These are phyloP conservation scores for Ectemnius cavifrons DNA, from an alignment of 2,888 invertebrate genomes.

Conservation along the genomic window DNA sequence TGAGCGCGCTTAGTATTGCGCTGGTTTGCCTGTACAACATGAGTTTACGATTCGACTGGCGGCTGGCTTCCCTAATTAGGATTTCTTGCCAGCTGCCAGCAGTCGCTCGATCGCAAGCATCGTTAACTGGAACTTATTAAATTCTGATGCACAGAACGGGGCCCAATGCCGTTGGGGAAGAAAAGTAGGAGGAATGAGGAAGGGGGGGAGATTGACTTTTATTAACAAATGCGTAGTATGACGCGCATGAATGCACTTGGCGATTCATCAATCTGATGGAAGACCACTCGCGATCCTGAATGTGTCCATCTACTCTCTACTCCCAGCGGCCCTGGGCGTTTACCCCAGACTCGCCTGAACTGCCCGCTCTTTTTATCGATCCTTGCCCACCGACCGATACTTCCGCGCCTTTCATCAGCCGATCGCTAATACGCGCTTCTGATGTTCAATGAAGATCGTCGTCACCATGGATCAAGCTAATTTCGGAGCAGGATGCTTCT, in stretches of 20 bases:
- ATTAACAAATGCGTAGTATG: constrained; percentile 44
- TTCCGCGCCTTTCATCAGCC: constrained; percentile 52
- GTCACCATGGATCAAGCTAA: constrained; percentile 2
- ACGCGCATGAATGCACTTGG: constrained; percentile 48
- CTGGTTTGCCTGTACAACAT: too few relatives aligned
- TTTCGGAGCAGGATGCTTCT: too few relatives aligned
- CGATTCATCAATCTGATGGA: constrained; percentile 56
- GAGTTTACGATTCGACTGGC: constrained; percentile 5
- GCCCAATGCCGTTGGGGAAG: background rate
- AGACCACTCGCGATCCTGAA: constrained; percentile 53
- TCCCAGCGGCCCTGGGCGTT: constrained; percentile 39
- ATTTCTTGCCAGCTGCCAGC: background rate
- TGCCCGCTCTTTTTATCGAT: constrained; percentile 58
- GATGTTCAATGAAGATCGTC: constrained; percentile 35
- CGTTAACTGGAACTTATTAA: constrained; percentile 32
- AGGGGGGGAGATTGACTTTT: constrained; percentile 32
- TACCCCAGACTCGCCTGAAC: constrained; percentile 43
- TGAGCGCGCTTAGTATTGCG: too few relatives aligned
- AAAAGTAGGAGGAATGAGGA: too few relatives aligned
- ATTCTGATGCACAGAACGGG: constrained; percentile 37
- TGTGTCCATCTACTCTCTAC: constrained; percentile 20
- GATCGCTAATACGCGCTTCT: constrained; percentile 36
- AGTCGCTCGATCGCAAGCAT: background rate
- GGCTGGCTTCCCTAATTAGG: background rate
- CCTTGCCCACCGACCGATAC: constrained; percentile 51